Percentiles rank a stretch among this genome's conserved stretches.
These are phyloP conservation scores for Holacanthella duospinosa DNA, from an alignment of 2,888 invertebrate genomes.

Conservation along the genomic window DNA sequence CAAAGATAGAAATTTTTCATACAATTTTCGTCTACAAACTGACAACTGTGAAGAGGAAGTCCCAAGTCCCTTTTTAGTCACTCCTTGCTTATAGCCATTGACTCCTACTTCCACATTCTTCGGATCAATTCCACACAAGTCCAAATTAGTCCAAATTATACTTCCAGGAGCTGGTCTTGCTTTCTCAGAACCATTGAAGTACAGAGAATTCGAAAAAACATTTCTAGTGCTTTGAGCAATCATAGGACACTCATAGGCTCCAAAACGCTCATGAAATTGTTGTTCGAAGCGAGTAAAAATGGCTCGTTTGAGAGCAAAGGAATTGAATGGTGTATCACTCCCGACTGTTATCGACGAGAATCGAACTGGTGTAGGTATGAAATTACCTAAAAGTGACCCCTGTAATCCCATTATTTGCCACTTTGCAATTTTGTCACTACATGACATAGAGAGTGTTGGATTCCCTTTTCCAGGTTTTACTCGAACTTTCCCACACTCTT, in stretches of 20 bases:
- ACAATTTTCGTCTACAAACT: slow-evolving; percentile 43
- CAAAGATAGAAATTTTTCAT: not conserved
- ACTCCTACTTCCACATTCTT: slow-evolving; percentile 48
- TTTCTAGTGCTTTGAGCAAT: not conserved
- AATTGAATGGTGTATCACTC: slow-evolving; percentile 52
- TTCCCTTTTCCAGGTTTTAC: slow-evolving; percentile 87
- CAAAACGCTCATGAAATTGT: slow-evolving; percentile 38
- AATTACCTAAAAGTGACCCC: slow-evolving; percentile 62
- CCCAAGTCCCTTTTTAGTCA: slow-evolving; percentile 55
- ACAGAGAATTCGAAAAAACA: not conserved
- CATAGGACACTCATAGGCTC: not conserved
- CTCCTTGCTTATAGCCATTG: slow-evolving; percentile 65
- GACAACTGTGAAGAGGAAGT: slow-evolving; percentile 42
- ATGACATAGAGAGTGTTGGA: slow-evolving; percentile 76
- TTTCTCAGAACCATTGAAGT: not conserved
- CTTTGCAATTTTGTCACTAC: slow-evolving; percentile 84
- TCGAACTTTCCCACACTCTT: slow-evolving; percentile 58
- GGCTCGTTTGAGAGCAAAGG: slow-evolving; percentile 51
- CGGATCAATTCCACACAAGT: not conserved
- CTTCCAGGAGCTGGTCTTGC: slow-evolving; percentile 50
- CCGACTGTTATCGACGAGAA: slow-evolving; percentile 61
- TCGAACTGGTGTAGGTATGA: slow-evolving; percentile 58
- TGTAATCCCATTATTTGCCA: slow-evolving; percentile 78
- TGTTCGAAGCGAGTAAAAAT: slow-evolving; percentile 40
- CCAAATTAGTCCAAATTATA: slow-evolving; percentile 45